Conservation (phyloP, 2,113 vertebrate species). For the Cyprinus carpio region DNA sequence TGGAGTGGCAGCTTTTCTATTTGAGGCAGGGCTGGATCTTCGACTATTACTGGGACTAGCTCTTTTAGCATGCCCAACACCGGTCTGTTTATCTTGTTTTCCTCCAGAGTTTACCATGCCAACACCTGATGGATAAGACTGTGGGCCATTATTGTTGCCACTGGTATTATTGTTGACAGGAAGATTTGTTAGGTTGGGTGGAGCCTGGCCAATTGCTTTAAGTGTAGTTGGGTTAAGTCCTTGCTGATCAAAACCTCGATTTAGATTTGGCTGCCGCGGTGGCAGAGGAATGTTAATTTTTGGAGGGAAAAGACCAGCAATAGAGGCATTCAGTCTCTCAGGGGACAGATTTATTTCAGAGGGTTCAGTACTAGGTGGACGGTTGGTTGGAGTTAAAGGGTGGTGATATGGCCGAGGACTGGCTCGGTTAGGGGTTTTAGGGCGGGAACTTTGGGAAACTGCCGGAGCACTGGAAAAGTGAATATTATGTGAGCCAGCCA, state of each 20-base stretch:
- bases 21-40: slow-evolving; percentile 91
- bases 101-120: slow-evolving; percentile 66
- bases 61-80: slow-evolving; percentile 83
- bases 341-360: slow-evolving; percentile 98
- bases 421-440: slow-evolving; percentile 96
- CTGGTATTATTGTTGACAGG: slow-evolving; percentile 65
- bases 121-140: slow-evolving; percentile 65
- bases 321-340: slow-evolving; percentile 96
- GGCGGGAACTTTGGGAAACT: slow-evolving; percentile 89
- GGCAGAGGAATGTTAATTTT: slow-evolving; percentile 99
- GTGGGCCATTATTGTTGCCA: slow-evolving; percentile 71
- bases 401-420: slow-evolving; percentile 97
- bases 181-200: slow-evolving; percentile 80
- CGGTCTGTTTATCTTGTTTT: slow-evolving; percentile 86
- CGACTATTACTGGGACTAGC: slow-evolving; percentile 94
- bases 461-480: slow-evolving; percentile 91
- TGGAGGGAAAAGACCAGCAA: slow-evolving; percentile 96
- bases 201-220: slow-evolving; percentile 97
- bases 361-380: slow-evolving; percentile 95
- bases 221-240: slow-evolving; percentile 97
- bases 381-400: slow-evolving; percentile 93
- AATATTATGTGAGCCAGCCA: slow-evolving; percentile 81
- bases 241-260: slow-evolving; percentile 96
- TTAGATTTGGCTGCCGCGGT: slow-evolving; percentile 88
- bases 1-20: slow-evolving; percentile 88